Base-by-base conservation (phyloP, 1,140 invertebrate species). In the Campoletis sonorensis region DNA sequence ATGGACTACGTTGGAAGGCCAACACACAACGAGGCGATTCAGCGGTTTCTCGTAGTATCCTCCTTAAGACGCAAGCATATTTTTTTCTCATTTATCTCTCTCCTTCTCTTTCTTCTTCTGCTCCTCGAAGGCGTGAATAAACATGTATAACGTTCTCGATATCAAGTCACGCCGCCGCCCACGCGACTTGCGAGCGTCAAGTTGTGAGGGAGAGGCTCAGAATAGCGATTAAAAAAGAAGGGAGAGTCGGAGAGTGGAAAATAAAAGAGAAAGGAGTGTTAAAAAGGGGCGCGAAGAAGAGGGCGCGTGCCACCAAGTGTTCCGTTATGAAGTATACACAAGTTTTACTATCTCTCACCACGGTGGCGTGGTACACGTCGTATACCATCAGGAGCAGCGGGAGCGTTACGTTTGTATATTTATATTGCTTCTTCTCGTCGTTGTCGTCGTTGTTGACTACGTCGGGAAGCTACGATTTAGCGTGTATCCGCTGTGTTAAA, bases 11-110 rank as follows among this genome's bases (percentile, higher is more conserved):
- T 21, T 54, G 27, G 40, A 16, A 79, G 68, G 71, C 58, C 61
- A 79, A 54, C 26, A 76, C 84, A 85, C 86, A 87, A 87, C 83
- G 86, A 83, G 81, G 26, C 85, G 84, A 86, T 87, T 87, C 86
- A 87, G 79, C 75, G 33, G 51, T 54, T 54, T 54, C 51, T 54
- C 51, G 51, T 54, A 54, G 51, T 54, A 54, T 54, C 49, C 54
- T 73, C 70, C 33, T 72, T 54, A 37, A 77, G 72, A 49, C 81
- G 71, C 67, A 27, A 1, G 16, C 73, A 78, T 76, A 82, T 83
- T 81, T 73, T 67, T 78, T 81, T 26, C 54, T 51, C n/a, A 68
- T 77, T n/a, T 78, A 37, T 16, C 10, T 73, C 10, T 73, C 15
- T 1, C 64, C 58, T 23, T 21, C 45, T 76, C 58, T 21, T 40